Base-by-base conservation (phyloP, 2,888 invertebrate species). In the Trimorus sp. region DNA sequence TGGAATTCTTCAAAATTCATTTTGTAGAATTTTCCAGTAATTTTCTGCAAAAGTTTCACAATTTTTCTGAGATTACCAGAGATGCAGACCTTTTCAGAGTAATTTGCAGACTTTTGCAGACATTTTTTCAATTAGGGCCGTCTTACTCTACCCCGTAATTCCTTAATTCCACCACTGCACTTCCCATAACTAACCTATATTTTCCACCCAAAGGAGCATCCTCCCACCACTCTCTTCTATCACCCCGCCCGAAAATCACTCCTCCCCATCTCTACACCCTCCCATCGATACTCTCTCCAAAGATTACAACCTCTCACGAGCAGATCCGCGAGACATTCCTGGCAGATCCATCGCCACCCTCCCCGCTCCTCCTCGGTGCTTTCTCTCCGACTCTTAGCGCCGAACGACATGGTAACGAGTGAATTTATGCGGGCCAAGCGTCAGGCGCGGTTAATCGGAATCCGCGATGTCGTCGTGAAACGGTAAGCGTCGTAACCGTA, bases 401-500 rank as follows among this genome's bases (percentile, higher is more conserved):
- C 58, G 42, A 78, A 80, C 80, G 83, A 80, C 83, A 83, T 80
- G 83, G 81, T 83, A 83, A 83, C 83, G 71, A 82, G 84, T 78
- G 82, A 84, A 84, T 82, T 84, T 80, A 84, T 82, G 82, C 84
- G 71, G 79, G 63, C 74, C 78, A 82, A 78, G 82, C 82, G 79
- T 79, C 76, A 80, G 82, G 75, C 79, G 75, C 74, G 83, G 82
- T 85, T 86, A 85, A 84, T 86, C 85, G 84, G 78, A 79, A 82
- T 80, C 82, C 84, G 76, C 83, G 79, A 77, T 83, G 83, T 82
- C 73, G 78, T 81, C 70, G 65, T 59, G 63, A 78, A 83, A 83
- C 81, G 83, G 85, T 85, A 84, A 86, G 84, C 81, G 59, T 80
- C 84, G 84, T 82, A 84, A 74, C 82, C 79, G 84, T 84, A 86